These are phyloP conservation scores for Alethe castanea DNA, from an alignment of 2,113 vertebrate species.

Conservation along the genomic window DNA sequence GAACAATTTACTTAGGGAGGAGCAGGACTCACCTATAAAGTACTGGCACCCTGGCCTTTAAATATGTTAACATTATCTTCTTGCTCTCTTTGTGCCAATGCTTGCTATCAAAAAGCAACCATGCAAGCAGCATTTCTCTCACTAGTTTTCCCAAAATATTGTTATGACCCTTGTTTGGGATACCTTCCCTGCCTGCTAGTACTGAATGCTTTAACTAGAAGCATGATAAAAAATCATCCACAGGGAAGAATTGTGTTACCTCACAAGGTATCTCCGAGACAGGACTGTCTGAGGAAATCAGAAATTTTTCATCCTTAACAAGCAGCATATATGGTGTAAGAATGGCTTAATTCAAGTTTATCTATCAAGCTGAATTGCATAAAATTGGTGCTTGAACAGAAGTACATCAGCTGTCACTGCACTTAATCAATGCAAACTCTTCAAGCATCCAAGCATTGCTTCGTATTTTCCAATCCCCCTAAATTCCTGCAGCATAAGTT, in stretches of 20 bases:
- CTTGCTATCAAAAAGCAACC: neutral
- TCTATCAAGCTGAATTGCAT: neutral
- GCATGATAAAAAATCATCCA: neutral
- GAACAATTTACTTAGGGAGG: neutral
- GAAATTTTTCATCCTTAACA: neutral
- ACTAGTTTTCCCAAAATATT: neutral
- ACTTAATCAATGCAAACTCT: neutral
- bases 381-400: neutral
- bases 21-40: neutral
- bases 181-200: neutral
- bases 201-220: neutral
- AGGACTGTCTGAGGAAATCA: neutral
- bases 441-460: neutral
- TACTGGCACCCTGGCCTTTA: neutral
- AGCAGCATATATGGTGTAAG: neutral
- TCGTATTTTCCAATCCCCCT: neutral
- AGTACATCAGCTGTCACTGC: neutral
- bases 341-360: neutral
- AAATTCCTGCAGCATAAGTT: neutral
- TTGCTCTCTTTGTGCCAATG: neutral
- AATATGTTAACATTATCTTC: neutral
- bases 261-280: neutral
- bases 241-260: neutral
- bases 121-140: neutral
- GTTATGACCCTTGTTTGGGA: neutral